Base-by-base conservation (phyloP, 64 coral and sea anemone species). In the Porites australiensis region DNA sequence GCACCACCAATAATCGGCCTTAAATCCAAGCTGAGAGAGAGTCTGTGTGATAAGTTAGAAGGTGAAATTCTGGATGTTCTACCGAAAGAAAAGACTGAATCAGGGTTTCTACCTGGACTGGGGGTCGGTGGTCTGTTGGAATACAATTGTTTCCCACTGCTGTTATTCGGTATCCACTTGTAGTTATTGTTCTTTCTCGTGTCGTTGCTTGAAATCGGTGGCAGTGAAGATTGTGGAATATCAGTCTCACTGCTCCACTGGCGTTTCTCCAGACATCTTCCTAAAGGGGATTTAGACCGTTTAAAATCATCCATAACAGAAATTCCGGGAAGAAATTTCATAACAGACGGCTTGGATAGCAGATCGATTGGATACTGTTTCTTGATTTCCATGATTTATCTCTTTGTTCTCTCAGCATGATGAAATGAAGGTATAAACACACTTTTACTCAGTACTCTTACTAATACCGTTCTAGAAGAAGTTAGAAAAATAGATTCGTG, bases 221-320 rank as follows among this genome's bases (percentile, higher is more conserved):
- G 81, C 12, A 84, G 62, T 11, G 61, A 66, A 67, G 81, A 84
- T 12, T 21, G 43, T 11, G 15, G 55, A 61, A 84, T 50, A 63
- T 84, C 81, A 9, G 81, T 84, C 44, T 84, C 81, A 63, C 81
- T 84, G 66, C 81, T 44, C 81, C 81, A 84, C 18, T 45, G 63
- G 9, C 81, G 81, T 20, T 16, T 22, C 8, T 68, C 19, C 4
- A 50, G 62, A 46, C 19, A 45, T 20, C 64, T 68, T 15, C 14
- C 10, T 3, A 49, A 20, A 19, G 81, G 47, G 22, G 68, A 68
- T 47, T 50, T 68, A 68, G 60, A 52, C 2, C 61, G 61, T 84
- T 84, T 84, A 16, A 84, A 84, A 22, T 14, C 47, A 50, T 84
- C 81, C 81, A 84, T 84, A 18, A n/a, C 62, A 6, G 3, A 65